Percentiles rank a stretch among this genome's conserved stretches.
Conservation (phyloP, 2,888 invertebrate species). For the Tenthredo distinguenda region DNA sequence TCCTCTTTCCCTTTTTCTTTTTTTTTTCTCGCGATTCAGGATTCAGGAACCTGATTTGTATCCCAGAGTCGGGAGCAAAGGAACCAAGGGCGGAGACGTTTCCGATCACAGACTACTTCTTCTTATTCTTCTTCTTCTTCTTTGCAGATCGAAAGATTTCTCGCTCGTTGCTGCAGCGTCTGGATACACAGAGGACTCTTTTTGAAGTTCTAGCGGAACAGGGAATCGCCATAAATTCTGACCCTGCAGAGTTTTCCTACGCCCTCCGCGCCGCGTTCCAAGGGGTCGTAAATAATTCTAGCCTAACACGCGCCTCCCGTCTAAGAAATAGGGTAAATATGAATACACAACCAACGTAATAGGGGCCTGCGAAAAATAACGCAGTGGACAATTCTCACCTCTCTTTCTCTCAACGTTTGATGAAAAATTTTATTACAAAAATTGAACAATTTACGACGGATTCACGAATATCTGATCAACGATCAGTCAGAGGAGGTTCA, state of each 20-base stretch:
- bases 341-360: constrained; percentile 11
- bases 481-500: too few relatives aligned
- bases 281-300: constrained; percentile 23
- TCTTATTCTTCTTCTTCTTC: neutral
- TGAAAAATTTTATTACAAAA: neutral
- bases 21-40: neutral
- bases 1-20: neutral
- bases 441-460: neutral
- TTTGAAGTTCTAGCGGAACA: constrained; percentile 20
- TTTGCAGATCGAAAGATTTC: constrained; percentile 12
- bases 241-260: constrained; percentile 40
- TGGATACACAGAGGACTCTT: neutral
- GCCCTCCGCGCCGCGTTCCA: constrained; percentile 3
- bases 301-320: constrained; percentile 12
- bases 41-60: constrained; percentile 1
- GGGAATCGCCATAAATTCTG: constrained; percentile 31
- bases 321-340: constrained; percentile 31
- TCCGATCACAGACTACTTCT: constrained; percentile 3
- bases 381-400: neutral
- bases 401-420: neutral
- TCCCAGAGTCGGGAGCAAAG: neutral
- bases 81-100: neutral
- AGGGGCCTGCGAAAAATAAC: neutral
- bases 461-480: neutral
- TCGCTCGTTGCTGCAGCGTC: neutral